These are phyloP conservation scores for Harpagifer antarcticus DNA, from an alignment of 2,797 vertebrate species.

Conservation along the genomic window DNA sequence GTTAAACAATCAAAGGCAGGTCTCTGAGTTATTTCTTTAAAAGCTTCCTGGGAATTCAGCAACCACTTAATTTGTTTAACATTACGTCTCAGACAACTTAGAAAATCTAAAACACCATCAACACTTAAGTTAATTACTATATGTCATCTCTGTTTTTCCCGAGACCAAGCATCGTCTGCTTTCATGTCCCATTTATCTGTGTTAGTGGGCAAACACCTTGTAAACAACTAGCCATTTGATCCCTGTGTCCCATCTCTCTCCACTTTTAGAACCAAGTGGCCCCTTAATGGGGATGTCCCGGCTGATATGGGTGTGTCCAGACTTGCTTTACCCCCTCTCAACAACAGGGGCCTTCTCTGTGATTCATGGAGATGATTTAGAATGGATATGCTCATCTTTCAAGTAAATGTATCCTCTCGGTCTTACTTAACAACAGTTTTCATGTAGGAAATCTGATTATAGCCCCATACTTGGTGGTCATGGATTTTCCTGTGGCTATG, in stretches of 20 bases:
- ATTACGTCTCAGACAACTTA: not conserved
- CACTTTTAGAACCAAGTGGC: constrained; percentile 78
- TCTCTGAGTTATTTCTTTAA: not conserved
- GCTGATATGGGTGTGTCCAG: constrained; percentile 77
- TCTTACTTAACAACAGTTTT: constrained; percentile 74
- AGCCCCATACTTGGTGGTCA: constrained; percentile 46
- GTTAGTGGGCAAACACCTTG: constrained; percentile 76
- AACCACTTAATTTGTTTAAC: constrained; percentile 10
- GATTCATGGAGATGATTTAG: constrained; percentile 70
- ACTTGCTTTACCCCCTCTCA: constrained; percentile 55
- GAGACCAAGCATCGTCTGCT: constrained; percentile 56
- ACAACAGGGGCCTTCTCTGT: constrained; percentile 60
- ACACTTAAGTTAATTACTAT: not conserved
- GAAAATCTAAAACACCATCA: constrained; percentile 1
- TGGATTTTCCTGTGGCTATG: constrained; percentile 55
- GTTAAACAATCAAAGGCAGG: constrained; percentile 7
- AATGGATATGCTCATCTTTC: constrained; percentile 72
- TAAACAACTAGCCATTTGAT: constrained; percentile 79
- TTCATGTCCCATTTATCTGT: constrained; percentile 60
- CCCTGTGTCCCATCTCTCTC: constrained; percentile 61
- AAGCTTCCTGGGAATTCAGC: constrained; percentile 8
- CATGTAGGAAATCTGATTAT: constrained; percentile 76
- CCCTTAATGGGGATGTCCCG: constrained; percentile 74
- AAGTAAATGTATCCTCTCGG: constrained; percentile 60
- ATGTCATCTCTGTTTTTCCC: not conserved